These are phyloP conservation scores for Patella pellucida DNA, from an alignment of 2,888 invertebrate species.

Conservation along the genomic window DNA sequence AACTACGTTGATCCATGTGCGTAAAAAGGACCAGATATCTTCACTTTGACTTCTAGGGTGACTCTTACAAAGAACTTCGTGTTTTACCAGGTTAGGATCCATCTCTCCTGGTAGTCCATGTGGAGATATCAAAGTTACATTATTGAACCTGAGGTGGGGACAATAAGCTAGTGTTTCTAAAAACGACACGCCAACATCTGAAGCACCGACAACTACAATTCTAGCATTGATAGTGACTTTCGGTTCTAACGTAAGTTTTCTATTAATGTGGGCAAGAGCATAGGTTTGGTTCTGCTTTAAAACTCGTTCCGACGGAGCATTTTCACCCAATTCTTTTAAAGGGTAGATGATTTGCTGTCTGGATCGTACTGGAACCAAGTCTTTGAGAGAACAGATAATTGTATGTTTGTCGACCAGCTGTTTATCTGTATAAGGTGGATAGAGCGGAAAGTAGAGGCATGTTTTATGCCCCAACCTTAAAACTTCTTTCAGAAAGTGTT, in stretches of 20 bases:
- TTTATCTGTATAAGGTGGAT: conserved; percentile 56
- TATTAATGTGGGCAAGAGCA: conserved; percentile 69
- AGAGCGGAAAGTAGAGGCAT: conserved; percentile 70
- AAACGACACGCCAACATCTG: conserved; percentile 68
- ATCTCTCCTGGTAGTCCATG: conserved; percentile 76
- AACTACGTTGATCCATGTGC: conserved; percentile 79
- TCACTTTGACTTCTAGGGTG: not conserved
- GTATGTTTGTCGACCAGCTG: conserved; percentile 61
- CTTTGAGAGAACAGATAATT: conserved; percentile 62
- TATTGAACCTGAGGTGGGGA: conserved; percentile 78
- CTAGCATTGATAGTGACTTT: conserved; percentile 71
- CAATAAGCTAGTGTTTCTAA: conserved; percentile 70
- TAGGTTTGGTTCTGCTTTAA: conserved; percentile 60
- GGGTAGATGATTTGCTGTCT: conserved; percentile 69
- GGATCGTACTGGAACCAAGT: conserved; percentile 69
- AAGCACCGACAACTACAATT: conserved; percentile 72
- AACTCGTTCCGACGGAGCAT: conserved; percentile 69
- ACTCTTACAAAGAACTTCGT: conserved; percentile 51
- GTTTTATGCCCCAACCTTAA: conserved; percentile 68
- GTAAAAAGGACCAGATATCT: conserved; percentile 63
- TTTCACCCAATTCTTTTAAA: conserved; percentile 60
- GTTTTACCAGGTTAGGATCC: conserved; percentile 57
- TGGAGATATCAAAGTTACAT: conserved; percentile 80
- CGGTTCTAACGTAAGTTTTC: conserved; percentile 70
- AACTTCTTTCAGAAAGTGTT: conserved; percentile 70